phyloP scores from a whole-genome alignment of 2,888 invertebrate genomes.

The Protophormia terraenovae region DNA sequence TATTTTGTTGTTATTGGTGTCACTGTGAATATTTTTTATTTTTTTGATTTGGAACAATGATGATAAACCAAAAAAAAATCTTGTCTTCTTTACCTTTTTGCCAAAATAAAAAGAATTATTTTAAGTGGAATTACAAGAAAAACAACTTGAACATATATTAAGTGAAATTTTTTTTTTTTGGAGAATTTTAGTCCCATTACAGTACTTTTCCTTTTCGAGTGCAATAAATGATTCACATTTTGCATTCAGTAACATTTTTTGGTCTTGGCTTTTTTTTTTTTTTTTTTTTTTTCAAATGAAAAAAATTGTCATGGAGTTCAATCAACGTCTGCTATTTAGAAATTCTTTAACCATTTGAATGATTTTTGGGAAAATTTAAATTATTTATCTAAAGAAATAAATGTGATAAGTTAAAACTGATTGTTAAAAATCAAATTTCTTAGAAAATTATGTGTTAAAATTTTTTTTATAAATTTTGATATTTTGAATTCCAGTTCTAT shows the following conservation, averaged over 20 bases:
- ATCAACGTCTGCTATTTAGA: constrained; percentile 1
- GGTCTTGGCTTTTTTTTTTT: not conserved
- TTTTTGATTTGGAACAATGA: not conserved
- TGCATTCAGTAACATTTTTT: not conserved
- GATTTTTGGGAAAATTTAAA: too few relatives aligned
- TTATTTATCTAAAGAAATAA: too few relatives aligned
- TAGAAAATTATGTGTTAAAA: too few relatives aligned
- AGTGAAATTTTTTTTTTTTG: too few relatives aligned
- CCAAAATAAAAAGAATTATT: not conserved
- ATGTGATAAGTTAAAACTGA: too few relatives aligned
- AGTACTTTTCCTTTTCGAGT: not conserved
- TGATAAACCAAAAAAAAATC: not conserved
- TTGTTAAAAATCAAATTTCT: too few relatives aligned
- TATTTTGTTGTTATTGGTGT: constrained; percentile 2
- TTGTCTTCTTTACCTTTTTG: not conserved
- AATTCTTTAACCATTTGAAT: too few relatives aligned
- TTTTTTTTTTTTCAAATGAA: not conserved
- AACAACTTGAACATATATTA: not conserved
- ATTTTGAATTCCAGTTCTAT: too few relatives aligned
- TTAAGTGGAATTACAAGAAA: not conserved
- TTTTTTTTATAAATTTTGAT: too few relatives aligned
- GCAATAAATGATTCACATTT: not conserved
- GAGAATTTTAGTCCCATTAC: not conserved
- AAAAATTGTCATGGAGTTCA: not conserved
- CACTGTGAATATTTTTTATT: not conserved